Conservation (phyloP, 1,140 invertebrate genomes). For the Dinoponera quadriceps region DNA sequence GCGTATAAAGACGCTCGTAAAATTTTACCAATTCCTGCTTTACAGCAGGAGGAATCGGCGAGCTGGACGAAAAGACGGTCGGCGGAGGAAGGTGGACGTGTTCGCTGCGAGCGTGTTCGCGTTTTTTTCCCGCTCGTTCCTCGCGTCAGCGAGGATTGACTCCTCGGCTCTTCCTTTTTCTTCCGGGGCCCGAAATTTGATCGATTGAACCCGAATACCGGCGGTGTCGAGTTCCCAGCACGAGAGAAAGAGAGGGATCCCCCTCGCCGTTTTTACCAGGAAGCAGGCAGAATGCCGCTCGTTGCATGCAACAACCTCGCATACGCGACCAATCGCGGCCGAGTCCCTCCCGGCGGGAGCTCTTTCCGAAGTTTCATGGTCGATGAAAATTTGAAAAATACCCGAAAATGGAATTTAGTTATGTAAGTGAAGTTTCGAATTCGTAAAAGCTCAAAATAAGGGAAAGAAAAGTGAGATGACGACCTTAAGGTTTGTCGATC, state of each 20-base stretch:
- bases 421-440: not conserved
- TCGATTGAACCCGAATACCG: slow-evolving; percentile 35
- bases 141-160: slow-evolving; percentile 22
- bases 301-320: slow-evolving; percentile 10
- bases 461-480: too few species aligned
- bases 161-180: slow-evolving; percentile 4
- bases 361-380: not conserved
- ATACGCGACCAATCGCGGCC: slow-evolving; percentile 2
- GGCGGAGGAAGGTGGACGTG: not conserved
- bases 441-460: not conserved
- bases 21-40: slow-evolving; percentile 59
- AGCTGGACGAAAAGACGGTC: not conserved
- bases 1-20: slow-evolving; percentile 66
- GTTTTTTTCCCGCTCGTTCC: not conserved
- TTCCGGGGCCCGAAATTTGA: slow-evolving; percentile 11
- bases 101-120: not conserved
- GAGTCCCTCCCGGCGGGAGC: not conserved
- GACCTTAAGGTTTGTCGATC: too few species aligned
- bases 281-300: slow-evolving; percentile 4
- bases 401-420: not conserved
- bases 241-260: not conserved
- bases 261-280: slow-evolving; percentile 34
- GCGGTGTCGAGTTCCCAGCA: slow-evolving; percentile 26
- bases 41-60: not conserved
- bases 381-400: not conserved